Conservation (phyloP, 2,888 invertebrate species). For the Drosophila borealis region DNA sequence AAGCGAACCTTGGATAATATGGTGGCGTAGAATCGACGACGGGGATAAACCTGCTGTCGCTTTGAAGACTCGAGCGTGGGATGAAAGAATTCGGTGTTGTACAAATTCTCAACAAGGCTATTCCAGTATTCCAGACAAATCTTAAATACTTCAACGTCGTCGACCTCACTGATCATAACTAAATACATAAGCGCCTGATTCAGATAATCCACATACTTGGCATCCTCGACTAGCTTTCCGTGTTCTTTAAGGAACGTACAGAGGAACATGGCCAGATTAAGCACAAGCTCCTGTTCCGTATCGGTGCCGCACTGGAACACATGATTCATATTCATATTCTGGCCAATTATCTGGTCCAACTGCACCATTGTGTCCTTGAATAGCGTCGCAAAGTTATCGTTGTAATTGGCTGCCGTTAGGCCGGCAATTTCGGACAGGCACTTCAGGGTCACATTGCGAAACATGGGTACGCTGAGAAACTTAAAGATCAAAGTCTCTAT, state of each 20-base stretch:
- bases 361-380: conserved; percentile 97
- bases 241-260: conserved; percentile 99
- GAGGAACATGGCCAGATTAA: conserved; percentile 98
- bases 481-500: conserved; percentile 97
- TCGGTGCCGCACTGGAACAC: conserved; percentile 97
- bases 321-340: conserved; percentile 95
- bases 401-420: conserved; percentile 95
- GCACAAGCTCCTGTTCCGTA: conserved; percentile 99
- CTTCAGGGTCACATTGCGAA: conserved; percentile 98
- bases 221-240: conserved; percentile 93
- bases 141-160: conserved; percentile 99
- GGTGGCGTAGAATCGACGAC: conserved; percentile 91
- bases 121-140: conserved; percentile 99
- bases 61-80: conserved; percentile 82
- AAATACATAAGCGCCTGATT: conserved; percentile 94
- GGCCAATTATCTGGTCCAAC: conserved; percentile 95
- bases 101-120: conserved; percentile 95
- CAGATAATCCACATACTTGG: conserved; percentile 90
- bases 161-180: conserved; percentile 97
- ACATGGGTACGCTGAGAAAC: conserved; percentile 98
- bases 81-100: conserved; percentile 92
- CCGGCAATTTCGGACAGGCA: conserved; percentile 99
- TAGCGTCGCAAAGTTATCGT: conserved; percentile 95
- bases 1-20: conserved; percentile 95
- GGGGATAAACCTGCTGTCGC: conserved; percentile 84